Evolutionary conservation across 1,140 invertebrate genomes (phyloP).

Genomic region (Limonius californicus): DNA sequence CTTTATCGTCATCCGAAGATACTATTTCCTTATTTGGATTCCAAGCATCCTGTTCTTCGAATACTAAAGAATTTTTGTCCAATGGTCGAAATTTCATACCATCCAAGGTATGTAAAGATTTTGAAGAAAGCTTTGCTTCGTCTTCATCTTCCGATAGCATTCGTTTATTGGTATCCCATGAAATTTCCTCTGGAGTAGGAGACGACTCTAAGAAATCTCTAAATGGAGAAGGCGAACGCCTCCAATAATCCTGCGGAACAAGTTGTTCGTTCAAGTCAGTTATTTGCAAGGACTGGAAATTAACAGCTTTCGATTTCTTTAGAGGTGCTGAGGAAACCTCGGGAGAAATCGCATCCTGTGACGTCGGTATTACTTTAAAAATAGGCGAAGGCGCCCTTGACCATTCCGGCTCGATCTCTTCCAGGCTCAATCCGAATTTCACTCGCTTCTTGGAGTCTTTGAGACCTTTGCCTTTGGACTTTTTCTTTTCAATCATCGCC

Average conservation of each 20-base stretch:
- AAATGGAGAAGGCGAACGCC: conserved; percentile 24
- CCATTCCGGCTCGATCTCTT: neutral
- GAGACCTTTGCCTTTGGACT: neutral
- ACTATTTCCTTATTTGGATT: neutral
- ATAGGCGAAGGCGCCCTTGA: neutral
- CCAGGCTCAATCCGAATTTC: neutral
- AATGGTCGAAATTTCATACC: neutral
- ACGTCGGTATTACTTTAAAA: neutral
- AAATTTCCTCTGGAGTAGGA: neutral
- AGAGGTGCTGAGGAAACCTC: neutral
- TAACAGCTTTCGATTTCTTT: neutral
- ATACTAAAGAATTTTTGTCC: neutral
- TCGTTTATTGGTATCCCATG: neutral
- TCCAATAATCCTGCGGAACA: conserved; percentile 23
- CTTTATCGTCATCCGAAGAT: conserved; percentile 3
- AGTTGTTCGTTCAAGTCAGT: conserved; percentile 11
- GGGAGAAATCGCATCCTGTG: too few relatives aligned
- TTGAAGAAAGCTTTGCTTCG: neutral
- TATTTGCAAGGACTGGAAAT: neutral
- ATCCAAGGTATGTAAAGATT: neutral
- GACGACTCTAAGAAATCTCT: neutral
- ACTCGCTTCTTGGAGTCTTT: neutral
- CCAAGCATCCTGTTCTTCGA: neutral
- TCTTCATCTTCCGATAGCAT: neutral
- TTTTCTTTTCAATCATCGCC: neutral